Conservation (phyloP, 2,888 invertebrate species). For the Lasioglossum marginatum region DNA sequence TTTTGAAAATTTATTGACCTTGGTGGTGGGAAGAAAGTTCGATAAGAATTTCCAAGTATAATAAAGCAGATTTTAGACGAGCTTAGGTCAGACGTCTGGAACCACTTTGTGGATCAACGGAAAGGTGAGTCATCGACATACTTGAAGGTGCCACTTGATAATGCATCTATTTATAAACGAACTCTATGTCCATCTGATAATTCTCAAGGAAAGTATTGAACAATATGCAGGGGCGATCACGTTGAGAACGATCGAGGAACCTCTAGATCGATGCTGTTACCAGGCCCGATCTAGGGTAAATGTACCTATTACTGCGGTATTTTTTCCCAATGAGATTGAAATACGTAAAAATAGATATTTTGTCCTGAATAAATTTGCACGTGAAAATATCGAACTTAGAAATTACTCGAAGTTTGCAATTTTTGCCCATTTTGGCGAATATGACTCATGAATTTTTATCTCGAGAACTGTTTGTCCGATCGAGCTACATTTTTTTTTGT, state of each 20-base stretch:
- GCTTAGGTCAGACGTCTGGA: background rate
- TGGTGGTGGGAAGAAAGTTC: background rate
- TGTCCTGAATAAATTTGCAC: no score
- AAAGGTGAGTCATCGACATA: background rate
- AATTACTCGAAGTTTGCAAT: no score
- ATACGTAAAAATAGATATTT: no score
- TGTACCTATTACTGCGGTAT: no score
- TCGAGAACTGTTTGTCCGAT: no score
- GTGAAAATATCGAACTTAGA: no score
- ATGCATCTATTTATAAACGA: background rate
- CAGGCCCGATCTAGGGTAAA: background rate
- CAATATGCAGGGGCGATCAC: background rate
- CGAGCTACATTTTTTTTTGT: no score
- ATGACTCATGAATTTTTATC: no score
- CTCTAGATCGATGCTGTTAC: background rate
- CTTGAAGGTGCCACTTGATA: background rate
- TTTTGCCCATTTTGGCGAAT: no score
- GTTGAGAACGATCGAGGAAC: slow-evolving; percentile 10
- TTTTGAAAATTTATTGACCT: background rate
- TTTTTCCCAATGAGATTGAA: no score
- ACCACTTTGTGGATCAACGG: background rate
- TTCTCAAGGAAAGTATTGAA: background rate
- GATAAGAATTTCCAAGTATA: no score
- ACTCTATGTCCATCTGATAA: background rate
- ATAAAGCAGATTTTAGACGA: background rate